Base-by-base conservation (phyloP, 2,113 vertebrate species). In the Ailurus styani region DNA sequence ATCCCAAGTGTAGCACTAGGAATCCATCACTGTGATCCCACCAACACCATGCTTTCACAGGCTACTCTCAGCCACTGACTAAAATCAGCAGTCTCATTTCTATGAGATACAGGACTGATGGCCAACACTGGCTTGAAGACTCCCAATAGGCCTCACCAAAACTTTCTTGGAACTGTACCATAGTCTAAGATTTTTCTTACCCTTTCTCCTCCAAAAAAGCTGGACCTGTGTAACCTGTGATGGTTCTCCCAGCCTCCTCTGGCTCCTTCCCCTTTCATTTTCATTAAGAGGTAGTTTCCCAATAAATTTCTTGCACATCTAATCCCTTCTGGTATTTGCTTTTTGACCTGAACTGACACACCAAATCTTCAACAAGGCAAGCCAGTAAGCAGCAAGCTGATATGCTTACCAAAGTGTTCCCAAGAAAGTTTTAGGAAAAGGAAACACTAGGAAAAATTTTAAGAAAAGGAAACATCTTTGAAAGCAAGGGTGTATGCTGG, bases 141-240 rank as follows among this genome's bases (percentile, higher is more conserved):
- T 97, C 31, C 79, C 82, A 91, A 66, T 4, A 88, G 37, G 45
- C 31, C 55, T 84, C 42, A 79, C 29, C 10, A 84, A 95, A 84
- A 84, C 50, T 68, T 84, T 31, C 70, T 88, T 85, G 27, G 60
- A 97, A 89, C 18, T 62, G 15, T 5, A 83, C 40, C 37, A 93
- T 90, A 86, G 25, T 91, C 54, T 66, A 91, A 70, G 64, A 81
- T 91, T 88, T 93, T 75, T 55, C 21, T 52, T 87, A 82, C 29
- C 64, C 18, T 96, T 84, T 91, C 12, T 95, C 23, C 52, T 93
- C 27, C 77, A 95, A 87, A 96, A 54, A 31, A 93, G 27, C 88
- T 37, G 95, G 54, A 88, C 2, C 70, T 91, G 11, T 3, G 78
- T 82, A 87, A 79, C 37, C 23, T 90, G 25, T 83, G 77, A 87